Base-by-base conservation (phyloP, 1,140 invertebrate genomes). In the Zaprionus capensis region DNA sequence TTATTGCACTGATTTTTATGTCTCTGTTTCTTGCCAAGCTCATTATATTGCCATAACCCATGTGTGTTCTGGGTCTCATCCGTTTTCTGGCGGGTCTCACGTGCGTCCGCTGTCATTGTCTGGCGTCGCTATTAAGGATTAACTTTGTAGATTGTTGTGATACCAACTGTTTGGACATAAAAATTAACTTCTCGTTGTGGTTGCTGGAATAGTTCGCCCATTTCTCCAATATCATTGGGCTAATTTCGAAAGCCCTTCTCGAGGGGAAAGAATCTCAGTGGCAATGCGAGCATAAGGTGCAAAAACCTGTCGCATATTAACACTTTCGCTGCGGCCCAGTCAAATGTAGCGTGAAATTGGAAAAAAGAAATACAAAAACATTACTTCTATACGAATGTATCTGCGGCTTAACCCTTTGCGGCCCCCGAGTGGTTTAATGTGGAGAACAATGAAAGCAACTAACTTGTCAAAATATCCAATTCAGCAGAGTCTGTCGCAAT, bases 261-360 rank as follows among this genome's bases (percentile, higher is more conserved):
- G 58, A 64, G 82, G 66, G 62, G 53, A 28, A 55, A 24, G 51
- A 31, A 63, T 61, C 14, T 58, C 56, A 22, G 28, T 11, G 12
- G 61, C 68, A 71, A 82, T 88, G 24, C 28, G 56, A 71, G 62
- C 84, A 88, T 85, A 90, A 90, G 84, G 84, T 62, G 38, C 31
- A 38, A 49, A 58, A 75, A 90, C 80, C 80, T 82, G 71, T 79
- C 70, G 78, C 76, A 79, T 69, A 88, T 88, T 87, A 88, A 85
- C 84, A 90, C 84, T 80, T 88, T 88, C 51, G 36, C 31, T 22
- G 59, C 24, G 66, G 58, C 24, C 38, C 7, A 41, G 49, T 51
- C 81, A 90, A 90, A 90, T 88, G 85, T 90, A 67, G 78, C 85
- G 72, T 88, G 85, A 88, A 88, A 88, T 88, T 88, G 79, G 81